A percentile compares a stretch with the other conserved stretches of the same genome.
Evolutionary conservation across 1,140 invertebrate species (phyloP).

Genomic region (Drosophila cardini): DNA sequence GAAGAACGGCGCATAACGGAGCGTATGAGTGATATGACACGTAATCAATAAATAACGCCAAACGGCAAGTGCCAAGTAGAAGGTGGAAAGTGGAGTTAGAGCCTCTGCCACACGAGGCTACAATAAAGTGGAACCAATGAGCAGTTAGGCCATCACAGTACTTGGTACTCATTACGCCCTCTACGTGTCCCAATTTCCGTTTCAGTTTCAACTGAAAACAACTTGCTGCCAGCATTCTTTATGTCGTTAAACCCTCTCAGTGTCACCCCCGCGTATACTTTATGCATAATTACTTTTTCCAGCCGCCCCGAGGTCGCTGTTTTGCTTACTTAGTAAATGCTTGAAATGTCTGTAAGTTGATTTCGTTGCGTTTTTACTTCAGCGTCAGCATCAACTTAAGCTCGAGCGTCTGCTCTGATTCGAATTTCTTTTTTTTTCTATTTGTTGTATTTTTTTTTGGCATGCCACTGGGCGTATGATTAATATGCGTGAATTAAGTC

Average conservation of each 20-base stretch:
- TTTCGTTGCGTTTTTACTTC: constrained; percentile 18
- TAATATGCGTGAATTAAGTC: constrained; percentile 82
- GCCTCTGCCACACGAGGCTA: neutral
- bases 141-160: constrained; percentile 21
- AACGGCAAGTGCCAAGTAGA: constrained; percentile 33
- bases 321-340: constrained; percentile 61
- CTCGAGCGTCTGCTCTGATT: constrained; percentile 47
- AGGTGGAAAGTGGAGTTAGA: neutral
- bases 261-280: constrained; percentile 26
- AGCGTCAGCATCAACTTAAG: neutral
- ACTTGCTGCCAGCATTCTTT: neutral
- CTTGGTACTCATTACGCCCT: constrained; percentile 47
- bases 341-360: constrained; percentile 44
- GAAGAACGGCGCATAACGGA: constrained; percentile 45
- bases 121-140: neutral
- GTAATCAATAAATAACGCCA: constrained; percentile 81
- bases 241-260: neutral
- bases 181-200: constrained; percentile 41
- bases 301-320: constrained; percentile 50
- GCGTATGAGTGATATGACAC: constrained; percentile 81
- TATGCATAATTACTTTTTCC: constrained; percentile 76
- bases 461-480: constrained; percentile 69
- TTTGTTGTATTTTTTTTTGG: constrained; percentile 10
- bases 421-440: neutral
- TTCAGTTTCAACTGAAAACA: constrained; percentile 19